phyloP scores from a whole-genome alignment of 2,888 invertebrate genomes.

The Dugesia japonica region DNA sequence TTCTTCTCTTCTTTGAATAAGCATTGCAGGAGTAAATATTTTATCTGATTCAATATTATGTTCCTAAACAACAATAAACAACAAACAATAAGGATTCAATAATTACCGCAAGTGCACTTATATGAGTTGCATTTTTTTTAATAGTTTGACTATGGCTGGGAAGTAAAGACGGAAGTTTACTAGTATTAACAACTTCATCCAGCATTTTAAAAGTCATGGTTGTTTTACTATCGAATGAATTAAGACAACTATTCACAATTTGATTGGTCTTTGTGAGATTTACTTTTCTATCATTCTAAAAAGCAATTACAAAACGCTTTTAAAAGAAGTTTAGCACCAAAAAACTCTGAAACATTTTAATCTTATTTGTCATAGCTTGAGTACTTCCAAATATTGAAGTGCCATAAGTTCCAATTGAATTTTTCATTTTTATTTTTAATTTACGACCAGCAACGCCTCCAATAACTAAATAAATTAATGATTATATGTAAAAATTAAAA shows the following conservation, averaged over 20 bases:
- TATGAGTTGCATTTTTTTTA: background rate
- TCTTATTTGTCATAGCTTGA: constrained; percentile 11
- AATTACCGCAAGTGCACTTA: background rate
- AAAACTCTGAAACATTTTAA: background rate
- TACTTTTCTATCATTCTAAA: background rate
- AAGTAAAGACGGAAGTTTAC: constrained; percentile 1
- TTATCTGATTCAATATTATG: background rate
- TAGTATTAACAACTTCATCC: background rate
- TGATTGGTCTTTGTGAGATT: background rate
- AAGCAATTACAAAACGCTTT: too few relatives aligned
- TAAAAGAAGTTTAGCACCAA: too few relatives aligned
- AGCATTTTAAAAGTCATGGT: background rate
- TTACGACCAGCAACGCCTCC: background rate
- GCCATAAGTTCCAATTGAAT: background rate
- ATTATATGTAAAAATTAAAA: background rate
- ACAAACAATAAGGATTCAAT: background rate
- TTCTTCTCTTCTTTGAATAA: background rate
- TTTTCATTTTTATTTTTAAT: constrained; percentile 14
- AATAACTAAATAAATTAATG: background rate
- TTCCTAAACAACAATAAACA: background rate
- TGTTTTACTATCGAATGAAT: constrained; percentile 5
- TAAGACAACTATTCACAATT: constrained; percentile 12
- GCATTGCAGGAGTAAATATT: background rate
- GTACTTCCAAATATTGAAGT: background rate
- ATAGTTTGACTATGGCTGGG: background rate